These are phyloP conservation scores for Arothron firmamentum DNA, from an alignment of 2,113 vertebrate genomes.

Conservation along the genomic window DNA sequence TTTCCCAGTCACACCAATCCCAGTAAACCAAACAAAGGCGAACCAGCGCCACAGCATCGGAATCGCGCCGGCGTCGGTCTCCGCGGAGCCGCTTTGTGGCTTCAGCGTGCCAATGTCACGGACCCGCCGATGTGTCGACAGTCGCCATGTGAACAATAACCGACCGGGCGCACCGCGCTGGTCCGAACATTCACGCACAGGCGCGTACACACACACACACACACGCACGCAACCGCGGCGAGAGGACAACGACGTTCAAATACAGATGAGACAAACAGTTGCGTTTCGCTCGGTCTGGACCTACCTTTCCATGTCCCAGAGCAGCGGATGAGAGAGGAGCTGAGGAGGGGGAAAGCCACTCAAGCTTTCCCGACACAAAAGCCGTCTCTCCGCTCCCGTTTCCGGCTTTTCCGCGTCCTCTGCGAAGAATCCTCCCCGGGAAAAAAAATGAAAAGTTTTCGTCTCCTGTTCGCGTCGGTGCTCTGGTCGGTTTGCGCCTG, in stretches of 20 bases:
- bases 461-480: constrained; percentile 11
- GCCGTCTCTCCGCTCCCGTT: constrained; percentile 59
- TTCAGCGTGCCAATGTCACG: constrained; percentile 55
- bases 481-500: constrained; percentile 9
- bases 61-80: background rate
- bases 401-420: constrained; percentile 42
- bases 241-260: background rate
- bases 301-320: background rate
- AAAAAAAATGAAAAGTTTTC: constrained; percentile 30
- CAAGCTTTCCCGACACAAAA: constrained; percentile 69
- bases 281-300: background rate
- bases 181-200: background rate
- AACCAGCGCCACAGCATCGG: background rate
- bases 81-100: constrained; percentile 15
- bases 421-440: constrained; percentile 40
- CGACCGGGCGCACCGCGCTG: constrained; percentile 36
- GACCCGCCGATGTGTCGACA: constrained; percentile 42
- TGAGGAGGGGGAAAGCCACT: background rate
- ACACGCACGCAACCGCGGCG: background rate
- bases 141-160: constrained; percentile 74
- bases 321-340: background rate
- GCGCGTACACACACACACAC: background rate
- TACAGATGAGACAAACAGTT: background rate
- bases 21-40: no score
- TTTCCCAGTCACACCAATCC: background rate